Evolutionary conservation across 2,888 invertebrate genomes (phyloP).

Genomic region (Brachynemurus nebulosus): DNA sequence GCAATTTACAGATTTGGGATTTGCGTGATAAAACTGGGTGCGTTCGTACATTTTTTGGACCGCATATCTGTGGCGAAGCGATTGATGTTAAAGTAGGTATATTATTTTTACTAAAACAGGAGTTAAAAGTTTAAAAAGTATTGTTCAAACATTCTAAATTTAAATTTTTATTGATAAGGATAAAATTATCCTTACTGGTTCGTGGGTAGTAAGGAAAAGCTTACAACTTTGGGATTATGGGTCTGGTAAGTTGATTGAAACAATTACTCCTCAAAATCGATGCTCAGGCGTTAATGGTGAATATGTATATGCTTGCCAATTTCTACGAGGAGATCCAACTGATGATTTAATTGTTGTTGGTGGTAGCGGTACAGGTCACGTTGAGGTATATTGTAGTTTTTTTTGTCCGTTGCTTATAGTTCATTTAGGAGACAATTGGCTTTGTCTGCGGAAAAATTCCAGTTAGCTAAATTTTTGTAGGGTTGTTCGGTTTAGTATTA

Average conservation of each 20-base stretch:
- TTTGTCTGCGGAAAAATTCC: no score
- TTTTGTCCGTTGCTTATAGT: no score
- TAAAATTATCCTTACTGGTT: constrained; percentile 37
- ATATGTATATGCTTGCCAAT: constrained; percentile 40
- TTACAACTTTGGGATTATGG: constrained; percentile 40
- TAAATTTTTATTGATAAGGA: constrained; percentile 28
- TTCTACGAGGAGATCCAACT: constrained; percentile 28
- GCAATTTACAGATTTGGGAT: constrained; percentile 40
- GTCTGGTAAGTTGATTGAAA: constrained; percentile 33
- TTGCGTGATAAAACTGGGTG: constrained; percentile 36
- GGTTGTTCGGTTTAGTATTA: not conserved
- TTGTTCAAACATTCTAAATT: no score
- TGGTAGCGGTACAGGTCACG: constrained; percentile 26
- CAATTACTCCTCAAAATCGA: constrained; percentile 37
- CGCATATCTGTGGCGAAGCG: constrained; percentile 40
- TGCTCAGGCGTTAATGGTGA: constrained; percentile 39
- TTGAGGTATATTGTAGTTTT: constrained; percentile 21
- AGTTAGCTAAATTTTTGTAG: no score
- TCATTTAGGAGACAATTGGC: no score
- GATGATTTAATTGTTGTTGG: constrained; percentile 25
- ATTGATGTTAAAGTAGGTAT: constrained; percentile 39
- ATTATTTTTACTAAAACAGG: constrained; percentile 1
- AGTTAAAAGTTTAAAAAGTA: no score
- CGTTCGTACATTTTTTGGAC: constrained; percentile 40
- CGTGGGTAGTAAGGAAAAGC: constrained; percentile 40